These are phyloP conservation scores for Petrosia ficiformis DNA, from an alignment of 37 sponge, comb jelly and placozoan species.

Conservation along the genomic window DNA sequence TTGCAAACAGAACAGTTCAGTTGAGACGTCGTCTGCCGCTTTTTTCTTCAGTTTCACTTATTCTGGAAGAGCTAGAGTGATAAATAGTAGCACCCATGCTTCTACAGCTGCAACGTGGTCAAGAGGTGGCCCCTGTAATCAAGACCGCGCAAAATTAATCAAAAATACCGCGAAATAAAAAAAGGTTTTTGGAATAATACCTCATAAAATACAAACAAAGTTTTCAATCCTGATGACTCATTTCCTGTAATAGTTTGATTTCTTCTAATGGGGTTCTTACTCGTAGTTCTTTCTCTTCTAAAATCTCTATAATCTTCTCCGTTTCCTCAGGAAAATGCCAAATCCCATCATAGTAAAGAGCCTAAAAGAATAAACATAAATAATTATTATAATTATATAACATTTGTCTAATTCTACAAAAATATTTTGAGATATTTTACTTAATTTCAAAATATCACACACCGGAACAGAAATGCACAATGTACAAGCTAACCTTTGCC, in stretches of 20 bases:
- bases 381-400: not conserved
- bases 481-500: conserved; percentile 70
- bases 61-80: too few relatives aligned
- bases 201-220: too few relatives aligned
- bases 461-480: not conserved
- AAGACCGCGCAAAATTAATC: too few relatives aligned
- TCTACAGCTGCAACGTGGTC: not conserved
- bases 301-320: conserved; percentile 57
- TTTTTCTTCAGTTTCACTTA: not conserved
- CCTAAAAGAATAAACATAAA: conserved; percentile 33
- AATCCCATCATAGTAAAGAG: conserved; percentile 67
- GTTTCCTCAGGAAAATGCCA: conserved; percentile 42
- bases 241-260: conserved; percentile 50
- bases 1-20: too few relatives aligned
- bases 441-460: not conserved
- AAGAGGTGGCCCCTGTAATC: not conserved
- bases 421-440: not conserved
- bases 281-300: conserved; percentile 82
- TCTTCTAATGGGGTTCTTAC: conserved; percentile 80
- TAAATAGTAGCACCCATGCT: too few relatives aligned
- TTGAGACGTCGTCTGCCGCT: not conserved
- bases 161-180: too few relatives aligned
- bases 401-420: too few relatives aligned
- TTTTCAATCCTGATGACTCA: too few relatives aligned
- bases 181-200: too few relatives aligned